Conservation (phyloP, 2,797 vertebrate species). For the Melanotaenia pygmaea region DNA sequence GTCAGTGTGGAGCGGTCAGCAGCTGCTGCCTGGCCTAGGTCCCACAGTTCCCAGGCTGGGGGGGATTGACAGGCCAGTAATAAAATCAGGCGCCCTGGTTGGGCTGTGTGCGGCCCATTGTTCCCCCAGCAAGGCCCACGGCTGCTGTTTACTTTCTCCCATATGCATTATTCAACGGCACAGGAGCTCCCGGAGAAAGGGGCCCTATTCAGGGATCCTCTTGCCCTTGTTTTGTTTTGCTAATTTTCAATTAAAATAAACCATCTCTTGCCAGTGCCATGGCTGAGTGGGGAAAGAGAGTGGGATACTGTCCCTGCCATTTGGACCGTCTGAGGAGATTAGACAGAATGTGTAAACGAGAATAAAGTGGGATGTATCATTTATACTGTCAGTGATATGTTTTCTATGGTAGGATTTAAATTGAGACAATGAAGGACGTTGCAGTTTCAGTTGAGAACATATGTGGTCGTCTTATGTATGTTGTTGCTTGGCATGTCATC, state of each 20-base stretch:
- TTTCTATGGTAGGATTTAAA: slow-evolving; percentile 74
- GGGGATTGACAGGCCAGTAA: slow-evolving; percentile 99
- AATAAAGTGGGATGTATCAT: slow-evolving; percentile 82
- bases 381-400: slow-evolving; percentile 80
- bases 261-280: slow-evolving; percentile 85
- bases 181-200: slow-evolving; percentile 98
- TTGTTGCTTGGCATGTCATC: slow-evolving; percentile 41
- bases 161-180: slow-evolving; percentile 99
- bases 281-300: slow-evolving; percentile 80
- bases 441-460: slow-evolving; percentile 67
- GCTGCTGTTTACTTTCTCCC: slow-evolving; percentile 99
- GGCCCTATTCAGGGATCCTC: slow-evolving; percentile 94
- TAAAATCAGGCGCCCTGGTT: slow-evolving; percentile 98
- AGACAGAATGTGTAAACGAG: slow-evolving; percentile 77
- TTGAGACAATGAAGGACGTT: slow-evolving; percentile 65
- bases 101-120: slow-evolving; percentile 95
- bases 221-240: slow-evolving; percentile 90
- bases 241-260: slow-evolving; percentile 93
- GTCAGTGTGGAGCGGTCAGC: slow-evolving; percentile 95
- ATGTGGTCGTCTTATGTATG: slow-evolving; percentile 53
- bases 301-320: slow-evolving; percentile 76
- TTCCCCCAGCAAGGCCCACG: slow-evolving; percentile 95
- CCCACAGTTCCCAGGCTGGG: slow-evolving; percentile 97
- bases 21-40: slow-evolving; percentile 97
- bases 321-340: slow-evolving; percentile 79